These are phyloP conservation scores for Marcusenius ussheri DNA, from an alignment of 2,113 vertebrate genomes.

Conservation along the genomic window DNA sequence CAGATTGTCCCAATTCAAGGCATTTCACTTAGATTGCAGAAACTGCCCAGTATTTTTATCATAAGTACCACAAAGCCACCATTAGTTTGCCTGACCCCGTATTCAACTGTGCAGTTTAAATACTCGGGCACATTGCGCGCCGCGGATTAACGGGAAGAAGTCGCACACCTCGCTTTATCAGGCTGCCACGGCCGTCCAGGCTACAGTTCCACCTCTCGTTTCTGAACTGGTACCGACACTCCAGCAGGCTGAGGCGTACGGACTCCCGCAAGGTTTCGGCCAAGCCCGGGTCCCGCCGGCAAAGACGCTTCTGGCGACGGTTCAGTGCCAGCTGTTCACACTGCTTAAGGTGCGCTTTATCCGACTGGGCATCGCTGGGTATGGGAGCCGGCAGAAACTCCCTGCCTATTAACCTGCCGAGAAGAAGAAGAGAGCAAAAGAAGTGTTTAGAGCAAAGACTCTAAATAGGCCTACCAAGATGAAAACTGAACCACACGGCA, in stretches of 20 bases:
- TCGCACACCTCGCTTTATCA: constrained; percentile 83
- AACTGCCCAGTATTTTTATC: not conserved
- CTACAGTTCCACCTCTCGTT: constrained; percentile 98
- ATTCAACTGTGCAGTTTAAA: not conserved
- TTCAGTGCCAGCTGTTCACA: constrained; percentile 87
- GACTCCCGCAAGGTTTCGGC: constrained; percentile 87
- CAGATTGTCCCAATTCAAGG: not conserved
- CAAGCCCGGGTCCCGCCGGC: constrained; percentile 84
- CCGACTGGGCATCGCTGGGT: constrained; percentile 56
- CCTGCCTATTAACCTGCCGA: constrained; percentile 77
- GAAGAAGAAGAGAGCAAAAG: not conserved
- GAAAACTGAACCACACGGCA: not conserved
- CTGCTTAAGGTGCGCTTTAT: constrained; percentile 81
- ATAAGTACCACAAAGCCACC: not conserved
- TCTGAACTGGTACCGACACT: constrained; percentile 90
- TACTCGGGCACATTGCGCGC: not conserved
- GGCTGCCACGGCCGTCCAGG: constrained; percentile 80
- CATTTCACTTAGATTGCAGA: not conserved
- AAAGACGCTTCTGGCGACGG: constrained; percentile 81
- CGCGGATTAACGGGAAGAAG: not conserved
- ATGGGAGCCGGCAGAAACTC: constrained; percentile 76
- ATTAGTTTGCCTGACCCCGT: not conserved
- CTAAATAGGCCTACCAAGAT: not conserved
- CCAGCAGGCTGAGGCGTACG: constrained; percentile 78
- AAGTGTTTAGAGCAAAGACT: not conserved